These are phyloP conservation scores for Protodeltote pygarga DNA, from an alignment of 2,888 invertebrate genomes.

Conservation along the genomic window DNA sequence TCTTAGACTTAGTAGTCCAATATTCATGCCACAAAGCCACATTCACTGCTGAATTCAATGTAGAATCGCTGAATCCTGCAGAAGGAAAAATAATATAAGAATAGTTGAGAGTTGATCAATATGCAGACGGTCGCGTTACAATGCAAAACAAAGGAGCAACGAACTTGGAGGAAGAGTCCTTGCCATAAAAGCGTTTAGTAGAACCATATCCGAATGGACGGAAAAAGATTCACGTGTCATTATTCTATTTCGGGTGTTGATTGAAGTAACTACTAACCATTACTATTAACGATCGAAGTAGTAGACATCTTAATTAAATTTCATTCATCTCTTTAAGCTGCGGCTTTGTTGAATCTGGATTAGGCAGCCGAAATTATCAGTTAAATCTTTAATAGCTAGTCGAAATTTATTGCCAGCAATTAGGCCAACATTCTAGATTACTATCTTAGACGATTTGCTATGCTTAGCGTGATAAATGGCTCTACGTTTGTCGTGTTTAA, in stretches of 20 bases:
- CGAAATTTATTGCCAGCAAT: conserved; percentile 25
- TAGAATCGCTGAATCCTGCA: conserved; percentile 29
- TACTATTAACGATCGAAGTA: conserved; percentile 36
- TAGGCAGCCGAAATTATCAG: neutral
- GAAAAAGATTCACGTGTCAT: conserved; percentile 67
- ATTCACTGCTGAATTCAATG: no score
- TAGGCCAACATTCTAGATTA: conserved; percentile 17
- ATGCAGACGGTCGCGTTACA: conserved; percentile 77
- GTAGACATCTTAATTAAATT: conserved; percentile 21
- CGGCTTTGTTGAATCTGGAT: conserved; percentile 1
- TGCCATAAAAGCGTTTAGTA: conserved; percentile 70
- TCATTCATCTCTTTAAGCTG: conserved; percentile 22
- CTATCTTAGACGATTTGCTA: conserved; percentile 24
- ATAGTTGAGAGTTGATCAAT: conserved; percentile 59
- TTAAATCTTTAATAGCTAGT: neutral
- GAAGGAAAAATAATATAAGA: conserved; percentile 44
- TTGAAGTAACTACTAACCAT: conserved; percentile 44
- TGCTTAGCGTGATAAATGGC: conserved; percentile 36
- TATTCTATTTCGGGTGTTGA: conserved; percentile 60
- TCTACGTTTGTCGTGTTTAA: conserved; percentile 27
- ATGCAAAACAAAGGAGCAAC: conserved; percentile 81
- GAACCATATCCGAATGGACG: conserved; percentile 61
- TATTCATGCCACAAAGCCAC: no score
- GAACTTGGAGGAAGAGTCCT: conserved; percentile 79
- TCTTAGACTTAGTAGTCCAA: no score